phyloP scores from a whole-genome alignment of 1,140 invertebrate genomes.

The Pseudomyrmex pallidus region DNA sequence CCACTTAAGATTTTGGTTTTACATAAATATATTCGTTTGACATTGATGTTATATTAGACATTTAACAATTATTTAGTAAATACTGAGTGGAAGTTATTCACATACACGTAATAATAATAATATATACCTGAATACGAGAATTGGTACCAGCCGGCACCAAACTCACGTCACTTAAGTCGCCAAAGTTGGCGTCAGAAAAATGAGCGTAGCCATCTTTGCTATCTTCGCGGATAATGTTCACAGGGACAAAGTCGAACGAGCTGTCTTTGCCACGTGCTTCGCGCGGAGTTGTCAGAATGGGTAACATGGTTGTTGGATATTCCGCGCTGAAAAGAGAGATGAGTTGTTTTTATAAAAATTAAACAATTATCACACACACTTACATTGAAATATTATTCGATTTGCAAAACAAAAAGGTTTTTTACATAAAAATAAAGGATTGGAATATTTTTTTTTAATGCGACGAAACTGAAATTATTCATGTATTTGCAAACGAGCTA shows the following conservation, averaged over 20 bases:
- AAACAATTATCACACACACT: too few relatives aligned
- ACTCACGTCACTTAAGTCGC: slow-evolving; percentile 82
- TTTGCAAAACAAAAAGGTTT: background rate
- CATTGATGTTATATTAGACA: too few relatives aligned
- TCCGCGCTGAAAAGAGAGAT: slow-evolving; percentile 76
- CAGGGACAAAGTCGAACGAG: slow-evolving; percentile 82
- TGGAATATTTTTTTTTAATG: background rate
- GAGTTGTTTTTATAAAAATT: too few relatives aligned
- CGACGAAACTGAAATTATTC: background rate
- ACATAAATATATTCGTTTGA: background rate
- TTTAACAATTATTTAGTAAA: background rate
- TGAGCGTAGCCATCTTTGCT: slow-evolving; percentile 75
- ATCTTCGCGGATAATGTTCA: slow-evolving; percentile 83
- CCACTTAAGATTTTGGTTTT: too few relatives aligned
- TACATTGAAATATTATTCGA: too few relatives aligned
- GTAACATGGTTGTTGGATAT: slow-evolving; percentile 83
- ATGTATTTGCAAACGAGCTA: background rate
- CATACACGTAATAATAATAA: background rate
- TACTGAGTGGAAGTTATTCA: too few relatives aligned
- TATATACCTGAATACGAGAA: slow-evolving; percentile 81
- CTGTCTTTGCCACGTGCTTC: slow-evolving; percentile 66
- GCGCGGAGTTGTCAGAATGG: slow-evolving; percentile 80
- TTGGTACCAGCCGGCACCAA: slow-evolving; percentile 82
- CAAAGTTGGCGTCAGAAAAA: slow-evolving; percentile 78
- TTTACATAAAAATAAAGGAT: too few relatives aligned